Conservation (phyloP, 2,113 vertebrate genomes). For the Ageneiosus marmoratus region DNA sequence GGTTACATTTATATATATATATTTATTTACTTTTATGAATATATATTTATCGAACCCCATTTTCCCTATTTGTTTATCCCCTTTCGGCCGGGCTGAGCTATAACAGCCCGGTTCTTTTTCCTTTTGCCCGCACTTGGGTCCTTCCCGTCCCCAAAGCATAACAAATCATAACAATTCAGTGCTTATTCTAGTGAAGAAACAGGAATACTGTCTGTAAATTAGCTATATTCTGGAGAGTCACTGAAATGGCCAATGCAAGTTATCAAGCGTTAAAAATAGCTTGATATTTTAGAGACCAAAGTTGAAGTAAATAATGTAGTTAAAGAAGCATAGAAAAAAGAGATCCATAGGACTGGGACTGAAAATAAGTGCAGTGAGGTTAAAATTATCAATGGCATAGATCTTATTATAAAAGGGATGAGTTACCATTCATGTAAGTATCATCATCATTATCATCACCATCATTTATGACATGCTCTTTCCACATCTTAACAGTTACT, state of each 20-base stretch:
- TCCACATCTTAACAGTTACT: background rate
- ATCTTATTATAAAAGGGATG: background rate
- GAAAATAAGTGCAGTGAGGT: background rate
- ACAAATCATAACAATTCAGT: too few species aligned
- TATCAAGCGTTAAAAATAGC: slow-evolving; percentile 14
- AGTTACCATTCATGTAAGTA: background rate
- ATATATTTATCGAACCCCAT: too few species aligned
- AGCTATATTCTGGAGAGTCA: background rate
- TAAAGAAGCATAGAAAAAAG: background rate
- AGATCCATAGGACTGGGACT: background rate
- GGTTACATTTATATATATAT: too few species aligned
- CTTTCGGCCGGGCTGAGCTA: too few species aligned
- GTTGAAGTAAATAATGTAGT: background rate
- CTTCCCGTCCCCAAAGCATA: too few species aligned
- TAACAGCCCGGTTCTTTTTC: too few species aligned
- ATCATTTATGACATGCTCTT: background rate
- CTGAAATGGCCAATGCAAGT: background rate
- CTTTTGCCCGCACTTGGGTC: too few species aligned
- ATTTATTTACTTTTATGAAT: too few species aligned
- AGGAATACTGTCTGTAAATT: slow-evolving; percentile 8
- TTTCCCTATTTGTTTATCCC: too few species aligned
- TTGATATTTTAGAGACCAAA: background rate
- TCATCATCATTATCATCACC: background rate
- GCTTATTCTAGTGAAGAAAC: background rate
- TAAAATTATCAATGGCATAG: background rate